Base-by-base conservation (phyloP, 2,113 vertebrate genomes). In the Chionodraco myersi region DNA sequence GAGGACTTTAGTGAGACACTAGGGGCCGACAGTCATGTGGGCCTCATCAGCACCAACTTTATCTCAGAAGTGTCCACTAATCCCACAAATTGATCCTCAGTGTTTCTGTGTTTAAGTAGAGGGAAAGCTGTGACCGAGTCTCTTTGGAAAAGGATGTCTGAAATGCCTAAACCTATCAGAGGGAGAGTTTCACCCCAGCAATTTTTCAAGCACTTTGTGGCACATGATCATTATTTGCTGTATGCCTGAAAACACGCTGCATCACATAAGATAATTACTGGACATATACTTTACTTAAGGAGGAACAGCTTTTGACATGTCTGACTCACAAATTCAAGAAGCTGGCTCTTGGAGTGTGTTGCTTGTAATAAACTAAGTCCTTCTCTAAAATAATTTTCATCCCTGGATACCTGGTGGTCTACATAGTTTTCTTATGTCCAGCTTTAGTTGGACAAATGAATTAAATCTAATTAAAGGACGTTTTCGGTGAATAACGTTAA, bases 81-180 rank as follows among this genome's bases (percentile, higher is more conserved):
- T 91, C 89, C 91, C 79, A 62, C 77, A 92, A 90, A 92, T 88
- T 92, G 89, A 84, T 89, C 88, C 87, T 85, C 64, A 84, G 84
- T 89, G 87, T 84, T 79, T 90, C 67, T 88, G 62, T 73, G 75
- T 86, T 85, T 75, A 78, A 90, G 83, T 83, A 73, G 66, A 83
- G 76, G 73, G 52, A 87, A 63, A 56, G 75, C 77, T 74, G 41
- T 52, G 79, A 72, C 76, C 78, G 80, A 77, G 80, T 86, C 63
- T 90, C 85, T 86, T 75, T 88, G 89, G 88, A 86, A 86, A 80
- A 77, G 84, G 80, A 74, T 57, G 76, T 90, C 86, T 86, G 80
- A 84, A 78, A 86, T 84, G 86, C 82, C 90, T 79, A 51, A 92
- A 88, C 84, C 80, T 86, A 91, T 92, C 87, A 79, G 84, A 78